Evolutionary conservation across 2,113 vertebrate species (phyloP).

Genomic region (Oncorhynchus tshawytscha): DNA sequence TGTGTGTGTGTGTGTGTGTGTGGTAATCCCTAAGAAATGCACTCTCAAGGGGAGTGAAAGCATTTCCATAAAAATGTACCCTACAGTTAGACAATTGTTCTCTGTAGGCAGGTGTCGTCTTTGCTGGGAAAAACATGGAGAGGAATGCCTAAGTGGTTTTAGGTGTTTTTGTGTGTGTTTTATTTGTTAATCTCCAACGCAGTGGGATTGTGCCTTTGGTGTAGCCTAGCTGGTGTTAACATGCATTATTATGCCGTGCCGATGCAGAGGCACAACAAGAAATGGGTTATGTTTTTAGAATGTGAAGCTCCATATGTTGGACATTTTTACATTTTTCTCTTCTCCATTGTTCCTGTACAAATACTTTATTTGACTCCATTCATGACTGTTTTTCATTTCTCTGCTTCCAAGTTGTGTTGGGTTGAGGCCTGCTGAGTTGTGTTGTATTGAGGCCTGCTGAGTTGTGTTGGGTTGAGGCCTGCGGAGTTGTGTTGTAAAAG

Average conservation of each 20-base stretch:
- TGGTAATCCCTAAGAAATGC: conserved; percentile 76
- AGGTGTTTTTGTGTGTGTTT: conserved; percentile 43
- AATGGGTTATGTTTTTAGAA: conserved; percentile 62
- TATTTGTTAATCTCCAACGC: conserved; percentile 68
- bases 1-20: conserved; percentile 57
- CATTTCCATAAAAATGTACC: conserved; percentile 80
- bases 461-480: no score
- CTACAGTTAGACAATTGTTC: conserved; percentile 77
- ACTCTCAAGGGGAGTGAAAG: conserved; percentile 72
- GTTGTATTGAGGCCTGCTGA: no score
- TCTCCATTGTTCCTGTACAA: conserved; percentile 56
- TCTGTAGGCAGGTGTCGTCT: conserved; percentile 76
- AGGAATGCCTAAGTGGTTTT: conserved; percentile 71
- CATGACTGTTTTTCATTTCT: not conserved
- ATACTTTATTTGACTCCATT: conserved; percentile 22
- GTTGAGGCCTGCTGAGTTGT: no score
- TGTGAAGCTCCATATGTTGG: conserved; percentile 60
- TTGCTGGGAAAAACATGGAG: conserved; percentile 63
- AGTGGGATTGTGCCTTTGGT: conserved; percentile 71
- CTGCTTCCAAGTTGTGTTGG: not conserved
- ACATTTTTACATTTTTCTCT: conserved; percentile 23
- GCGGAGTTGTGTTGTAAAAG: no score
- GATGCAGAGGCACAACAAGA: conserved; percentile 58
- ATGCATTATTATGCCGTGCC: conserved; percentile 70
- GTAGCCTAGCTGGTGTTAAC: conserved; percentile 61